phyloP scores from a whole-genome alignment of 2,797 vertebrate genomes.

The Peromyscus aztecus region DNA sequence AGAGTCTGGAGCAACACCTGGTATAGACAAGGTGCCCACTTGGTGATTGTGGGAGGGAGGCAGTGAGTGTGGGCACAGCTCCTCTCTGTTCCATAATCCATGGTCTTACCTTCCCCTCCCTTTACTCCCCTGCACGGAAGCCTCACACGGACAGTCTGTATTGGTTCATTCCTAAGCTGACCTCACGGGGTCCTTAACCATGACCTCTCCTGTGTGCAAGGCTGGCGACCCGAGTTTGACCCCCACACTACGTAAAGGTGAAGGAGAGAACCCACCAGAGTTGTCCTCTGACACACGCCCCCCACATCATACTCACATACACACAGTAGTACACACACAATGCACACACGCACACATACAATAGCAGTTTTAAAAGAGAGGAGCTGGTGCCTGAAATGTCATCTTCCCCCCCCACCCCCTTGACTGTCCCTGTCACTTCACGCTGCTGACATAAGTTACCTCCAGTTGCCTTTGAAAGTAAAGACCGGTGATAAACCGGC shows the following conservation, averaged over 20 bases:
- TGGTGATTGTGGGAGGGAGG: not conserved
- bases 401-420: not conserved
- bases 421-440: not conserved
- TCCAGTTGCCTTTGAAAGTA: not conserved
- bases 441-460: not conserved
- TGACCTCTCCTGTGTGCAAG: not conserved
- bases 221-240: not conserved
- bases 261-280: not conserved
- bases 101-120: not conserved
- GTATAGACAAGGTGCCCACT: not conserved
- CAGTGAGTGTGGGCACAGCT: too few relatives aligned
- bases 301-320: too few relatives aligned
- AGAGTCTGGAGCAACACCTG: not conserved
- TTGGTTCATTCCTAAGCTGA: not conserved
- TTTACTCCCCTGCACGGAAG: not conserved
- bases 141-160: not conserved
- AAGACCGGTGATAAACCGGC: not conserved
- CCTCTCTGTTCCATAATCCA: not conserved
- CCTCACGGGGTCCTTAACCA: not conserved
- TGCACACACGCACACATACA: not conserved
- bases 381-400: not conserved
- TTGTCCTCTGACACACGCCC: not conserved
- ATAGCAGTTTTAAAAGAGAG: not conserved
- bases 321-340: not conserved
- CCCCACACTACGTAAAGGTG: not conserved